Percentiles rank a stretch among this genome's conserved stretches.
phyloP scores from a whole-genome alignment of 2,888 invertebrate genomes.

The Lithosia quadra region DNA sequence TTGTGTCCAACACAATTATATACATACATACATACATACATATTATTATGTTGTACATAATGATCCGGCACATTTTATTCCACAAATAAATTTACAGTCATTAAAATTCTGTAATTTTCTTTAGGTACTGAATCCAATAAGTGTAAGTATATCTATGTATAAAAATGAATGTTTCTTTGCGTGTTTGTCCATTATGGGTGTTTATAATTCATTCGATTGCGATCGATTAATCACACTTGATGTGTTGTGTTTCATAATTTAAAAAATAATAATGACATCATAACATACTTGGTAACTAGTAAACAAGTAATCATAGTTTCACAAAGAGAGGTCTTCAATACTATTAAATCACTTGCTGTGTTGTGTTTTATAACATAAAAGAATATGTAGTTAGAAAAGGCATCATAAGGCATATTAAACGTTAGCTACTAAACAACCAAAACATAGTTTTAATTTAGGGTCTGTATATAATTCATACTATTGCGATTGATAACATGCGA shows the following conservation, averaged over 20 bases:
- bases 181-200: not conserved
- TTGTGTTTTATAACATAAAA: not conserved
- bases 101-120: not conserved
- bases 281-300: not conserved
- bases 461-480: too few species aligned
- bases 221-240: not conserved
- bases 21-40: too few species aligned
- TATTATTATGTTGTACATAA: too few species aligned
- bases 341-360: not conserved
- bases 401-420: not conserved
- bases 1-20: too few species aligned
- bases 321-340: not conserved
- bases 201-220: too few species aligned
- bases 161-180: not conserved
- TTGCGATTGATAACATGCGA: too few species aligned
- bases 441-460: too few species aligned
- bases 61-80: too few species aligned
- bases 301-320: not conserved
- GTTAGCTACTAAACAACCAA: too few species aligned
- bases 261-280: not conserved
- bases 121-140: not conserved
- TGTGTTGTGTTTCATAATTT: not conserved
- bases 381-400: not conserved
- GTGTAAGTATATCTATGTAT: not conserved
- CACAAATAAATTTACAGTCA: too few species aligned